These are phyloP conservation scores for Strigamia transsilvanica DNA, from an alignment of 2,888 invertebrate species.

Conservation along the genomic window DNA sequence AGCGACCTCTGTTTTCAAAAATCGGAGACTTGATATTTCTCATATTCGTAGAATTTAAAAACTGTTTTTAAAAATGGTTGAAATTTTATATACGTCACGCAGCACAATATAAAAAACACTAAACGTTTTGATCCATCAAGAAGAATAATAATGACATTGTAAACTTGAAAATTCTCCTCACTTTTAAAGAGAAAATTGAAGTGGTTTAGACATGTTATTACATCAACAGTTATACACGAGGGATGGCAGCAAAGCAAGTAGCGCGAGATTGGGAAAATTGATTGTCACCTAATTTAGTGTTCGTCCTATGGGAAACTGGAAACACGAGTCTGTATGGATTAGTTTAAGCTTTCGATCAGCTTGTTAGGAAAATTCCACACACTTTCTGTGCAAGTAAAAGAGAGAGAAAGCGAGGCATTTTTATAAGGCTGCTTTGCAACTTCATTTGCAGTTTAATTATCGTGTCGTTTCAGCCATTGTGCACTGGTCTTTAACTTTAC, in stretches of 20 bases:
- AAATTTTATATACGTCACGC: too few relatives aligned
- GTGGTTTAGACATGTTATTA: slow-evolving; percentile 4
- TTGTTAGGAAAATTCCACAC: neutral
- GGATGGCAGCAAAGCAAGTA: slow-evolving; percentile 9
- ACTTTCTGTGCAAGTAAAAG: neutral
- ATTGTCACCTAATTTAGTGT: slow-evolving; percentile 31
- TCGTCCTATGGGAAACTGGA: slow-evolving; percentile 4
- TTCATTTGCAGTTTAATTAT: slow-evolving; percentile 32
- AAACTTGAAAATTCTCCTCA: neutral
- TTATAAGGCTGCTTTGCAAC: slow-evolving; percentile 16
- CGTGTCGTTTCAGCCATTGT: neutral
- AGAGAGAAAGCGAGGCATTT: neutral
- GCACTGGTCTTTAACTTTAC: neutral
- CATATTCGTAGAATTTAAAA: too few relatives aligned
- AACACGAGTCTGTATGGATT: slow-evolving; percentile 14
- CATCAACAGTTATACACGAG: neutral
- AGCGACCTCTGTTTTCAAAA: too few relatives aligned
- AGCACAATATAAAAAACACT: too few relatives aligned
- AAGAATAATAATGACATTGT: neutral
- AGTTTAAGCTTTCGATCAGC: slow-evolving; percentile 33
- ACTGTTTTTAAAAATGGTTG: too few relatives aligned
- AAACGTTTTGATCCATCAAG: too few relatives aligned
- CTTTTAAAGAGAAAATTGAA: neutral
- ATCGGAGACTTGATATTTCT: too few relatives aligned
- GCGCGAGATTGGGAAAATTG: slow-evolving; percentile 2